phyloP scores from a whole-genome alignment of 2,797 vertebrate genomes.

The Danio jaintianensis region DNA sequence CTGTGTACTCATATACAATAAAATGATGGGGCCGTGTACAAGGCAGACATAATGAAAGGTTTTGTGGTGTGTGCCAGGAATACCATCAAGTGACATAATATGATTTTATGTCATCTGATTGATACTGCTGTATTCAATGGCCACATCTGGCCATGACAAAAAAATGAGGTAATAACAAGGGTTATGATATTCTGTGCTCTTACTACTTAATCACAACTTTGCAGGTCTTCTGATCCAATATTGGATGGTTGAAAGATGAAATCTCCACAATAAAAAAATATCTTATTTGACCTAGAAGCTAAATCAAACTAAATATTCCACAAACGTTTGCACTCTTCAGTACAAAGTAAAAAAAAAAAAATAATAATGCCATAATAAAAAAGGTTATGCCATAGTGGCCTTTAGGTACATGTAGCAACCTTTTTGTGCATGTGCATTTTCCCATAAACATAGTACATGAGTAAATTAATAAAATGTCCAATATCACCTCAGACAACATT shows the following conservation, averaged over 20 bases:
- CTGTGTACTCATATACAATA: constrained; percentile 35
- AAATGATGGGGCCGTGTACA: constrained; percentile 11
- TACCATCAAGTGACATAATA: constrained; percentile 27
- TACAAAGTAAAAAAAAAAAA: too few relatives aligned
- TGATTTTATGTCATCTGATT: constrained; percentile 38
- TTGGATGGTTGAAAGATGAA: background rate
- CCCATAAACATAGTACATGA: too few relatives aligned
- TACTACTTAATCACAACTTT: constrained; percentile 1
- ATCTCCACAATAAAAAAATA: constrained; percentile 11
- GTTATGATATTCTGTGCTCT: constrained; percentile 2
- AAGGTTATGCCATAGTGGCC: too few relatives aligned
- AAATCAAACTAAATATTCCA: constrained; percentile 11
- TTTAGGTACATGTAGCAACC: too few relatives aligned
- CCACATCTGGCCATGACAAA: constrained; percentile 28
- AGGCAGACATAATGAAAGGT: constrained; percentile 30
- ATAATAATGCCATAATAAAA: too few relatives aligned
- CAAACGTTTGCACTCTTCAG: background rate
- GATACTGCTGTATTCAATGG: constrained; percentile 21
- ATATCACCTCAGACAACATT: background rate
- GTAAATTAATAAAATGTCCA: too few relatives aligned
- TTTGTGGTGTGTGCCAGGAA: constrained; percentile 31
- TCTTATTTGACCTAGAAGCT: background rate
- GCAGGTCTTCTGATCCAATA: constrained; percentile 10
- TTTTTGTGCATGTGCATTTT: too few relatives aligned
- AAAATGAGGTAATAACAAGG: constrained; percentile 45